Percentiles rank a stretch among this genome's conserved stretches.
Evolutionary conservation across 2,113 vertebrate species (phyloP).

Genomic region (Antennarius striatus): DNA sequence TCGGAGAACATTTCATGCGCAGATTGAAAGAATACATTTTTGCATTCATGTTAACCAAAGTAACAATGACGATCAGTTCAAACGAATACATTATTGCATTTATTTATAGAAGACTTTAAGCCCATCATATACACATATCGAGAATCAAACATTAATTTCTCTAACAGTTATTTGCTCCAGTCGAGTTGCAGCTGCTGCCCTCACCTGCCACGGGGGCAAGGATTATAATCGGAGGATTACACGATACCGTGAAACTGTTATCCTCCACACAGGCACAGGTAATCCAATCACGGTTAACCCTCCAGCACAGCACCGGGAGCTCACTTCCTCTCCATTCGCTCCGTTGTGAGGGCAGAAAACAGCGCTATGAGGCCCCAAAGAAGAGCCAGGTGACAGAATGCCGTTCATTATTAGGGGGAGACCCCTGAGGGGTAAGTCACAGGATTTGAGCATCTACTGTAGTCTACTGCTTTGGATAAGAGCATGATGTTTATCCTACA

Average conservation of each 20-base stretch:
- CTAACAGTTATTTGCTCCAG: conserved; percentile 4
- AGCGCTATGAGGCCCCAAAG: conserved; percentile 57
- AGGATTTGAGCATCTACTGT: too few relatives aligned
- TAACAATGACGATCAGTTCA: too few relatives aligned
- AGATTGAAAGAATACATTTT: too few relatives aligned
- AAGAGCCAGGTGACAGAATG: conserved; percentile 75
- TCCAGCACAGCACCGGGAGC: conserved; percentile 55
- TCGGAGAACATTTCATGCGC: too few relatives aligned
- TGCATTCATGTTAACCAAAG: too few relatives aligned
- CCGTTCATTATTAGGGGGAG: conserved; percentile 73
- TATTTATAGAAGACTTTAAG: too few relatives aligned
- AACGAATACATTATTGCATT: background rate
- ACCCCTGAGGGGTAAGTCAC: conserved; percentile 72
- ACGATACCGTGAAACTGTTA: conserved; percentile 85
- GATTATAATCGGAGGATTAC: conserved; percentile 92
- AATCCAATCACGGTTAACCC: conserved; percentile 86
- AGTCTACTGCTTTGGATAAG: too few relatives aligned
- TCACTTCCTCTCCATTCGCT: conserved; percentile 52
- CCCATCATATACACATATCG: too few relatives aligned
- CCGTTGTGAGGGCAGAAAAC: conserved; percentile 56
- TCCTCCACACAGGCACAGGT: conserved; percentile 84
- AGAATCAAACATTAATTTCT: too few relatives aligned
- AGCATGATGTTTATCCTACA: too few relatives aligned
- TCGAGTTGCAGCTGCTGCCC: conserved; percentile 30
- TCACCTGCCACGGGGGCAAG: conserved; percentile 75